Conservation (phyloP, 53 echinoderm and acorn worm genomes). For the Paracentrotus lividus region DNA sequence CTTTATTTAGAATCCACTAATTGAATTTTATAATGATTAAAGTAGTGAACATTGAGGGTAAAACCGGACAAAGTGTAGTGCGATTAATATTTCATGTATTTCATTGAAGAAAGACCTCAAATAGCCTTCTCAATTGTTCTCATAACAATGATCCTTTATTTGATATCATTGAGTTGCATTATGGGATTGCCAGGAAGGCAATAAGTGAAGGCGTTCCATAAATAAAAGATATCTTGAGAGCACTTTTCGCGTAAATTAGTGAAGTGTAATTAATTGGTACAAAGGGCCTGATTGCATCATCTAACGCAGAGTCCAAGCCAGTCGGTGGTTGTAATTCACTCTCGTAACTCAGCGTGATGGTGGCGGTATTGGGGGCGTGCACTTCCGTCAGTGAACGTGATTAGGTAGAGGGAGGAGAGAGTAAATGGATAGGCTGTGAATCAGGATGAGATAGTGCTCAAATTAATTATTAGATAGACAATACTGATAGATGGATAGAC, state of each 20-base stretch:
- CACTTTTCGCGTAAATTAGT: not conserved
- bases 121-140: slow-evolving; percentile 33
- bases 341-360: not conserved
- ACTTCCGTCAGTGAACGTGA: slow-evolving; percentile 45
- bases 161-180: slow-evolving; percentile 1
- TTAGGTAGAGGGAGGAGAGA: slow-evolving; percentile 17
- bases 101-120: not conserved
- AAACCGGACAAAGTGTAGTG: not conserved
- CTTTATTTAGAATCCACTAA: slow-evolving; percentile 9
- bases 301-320: not conserved
- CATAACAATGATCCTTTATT: not conserved
- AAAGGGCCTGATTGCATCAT: slow-evolving; percentile 43
- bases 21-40: not conserved
- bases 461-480: slow-evolving; percentile 66
- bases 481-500: slow-evolving; percentile 31
- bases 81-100: slow-evolving; percentile 7
- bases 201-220: slow-evolving; percentile 6
- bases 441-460: slow-evolving; percentile 15
- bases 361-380: slow-evolving; percentile 1
- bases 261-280: slow-evolving; percentile 35
- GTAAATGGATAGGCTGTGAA: slow-evolving; percentile 61
- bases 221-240: slow-evolving; percentile 49
- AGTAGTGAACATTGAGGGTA: not conserved
- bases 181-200: not conserved
- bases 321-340: slow-evolving; percentile 34